Conservation (phyloP, 1,140 invertebrate species). For the Arion vulgaris region DNA sequence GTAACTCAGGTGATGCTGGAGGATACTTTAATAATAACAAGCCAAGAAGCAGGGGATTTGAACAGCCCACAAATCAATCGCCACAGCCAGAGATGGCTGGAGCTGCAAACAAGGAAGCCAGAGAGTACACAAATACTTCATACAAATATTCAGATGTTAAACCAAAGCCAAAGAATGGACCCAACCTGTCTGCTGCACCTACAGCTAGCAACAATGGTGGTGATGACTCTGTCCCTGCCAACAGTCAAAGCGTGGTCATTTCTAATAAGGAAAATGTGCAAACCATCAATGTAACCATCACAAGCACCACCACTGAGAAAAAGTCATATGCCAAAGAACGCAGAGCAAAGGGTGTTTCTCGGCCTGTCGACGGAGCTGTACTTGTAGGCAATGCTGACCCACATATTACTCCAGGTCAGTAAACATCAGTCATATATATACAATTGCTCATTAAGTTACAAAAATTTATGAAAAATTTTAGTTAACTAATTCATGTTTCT, state of each 20-base stretch:
- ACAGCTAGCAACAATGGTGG: background rate
- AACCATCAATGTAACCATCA: slow-evolving; percentile 53
- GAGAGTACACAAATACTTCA: slow-evolving; percentile 43
- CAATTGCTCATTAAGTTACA: too few species aligned
- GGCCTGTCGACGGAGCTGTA: background rate
- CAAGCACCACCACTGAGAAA: slow-evolving; percentile 52
- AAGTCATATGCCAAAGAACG: slow-evolving; percentile 52
- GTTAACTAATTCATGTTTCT: background rate
- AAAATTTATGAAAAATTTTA: background rate
- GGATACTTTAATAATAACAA: slow-evolving; percentile 9
- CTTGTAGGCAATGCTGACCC: background rate
- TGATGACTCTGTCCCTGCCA: slow-evolving; percentile 17
- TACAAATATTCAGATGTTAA: slow-evolving; percentile 19
- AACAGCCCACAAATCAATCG: slow-evolving; percentile 4
- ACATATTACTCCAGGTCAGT: background rate
- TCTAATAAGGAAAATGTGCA: slow-evolving; percentile 52
- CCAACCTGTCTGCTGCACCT: background rate
- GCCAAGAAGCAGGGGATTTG: background rate
- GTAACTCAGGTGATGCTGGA: background rate
- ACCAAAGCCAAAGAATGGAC: background rate
- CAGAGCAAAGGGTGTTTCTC: slow-evolving; percentile 38
- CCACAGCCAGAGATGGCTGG: slow-evolving; percentile 1
- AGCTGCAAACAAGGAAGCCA: background rate
- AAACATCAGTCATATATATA: too few species aligned
- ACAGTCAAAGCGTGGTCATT: slow-evolving; percentile 46